These are phyloP conservation scores for Rhea americana DNA, from an alignment of 2,113 vertebrate species.

Conservation along the genomic window DNA sequence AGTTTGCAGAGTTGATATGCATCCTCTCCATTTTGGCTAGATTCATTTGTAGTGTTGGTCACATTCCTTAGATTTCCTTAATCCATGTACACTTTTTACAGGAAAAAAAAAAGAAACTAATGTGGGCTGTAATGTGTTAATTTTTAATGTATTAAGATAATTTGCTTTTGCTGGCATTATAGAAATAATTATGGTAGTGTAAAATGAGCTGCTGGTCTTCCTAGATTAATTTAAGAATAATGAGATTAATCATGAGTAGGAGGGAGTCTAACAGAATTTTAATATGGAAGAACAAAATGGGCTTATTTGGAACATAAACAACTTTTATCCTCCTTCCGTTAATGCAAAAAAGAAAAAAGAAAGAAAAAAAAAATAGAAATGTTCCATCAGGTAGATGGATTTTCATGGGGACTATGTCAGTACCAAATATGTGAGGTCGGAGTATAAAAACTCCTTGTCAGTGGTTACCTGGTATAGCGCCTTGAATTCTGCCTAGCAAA, in stretches of 20 bases:
- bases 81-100: background rate
- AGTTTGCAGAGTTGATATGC: background rate
- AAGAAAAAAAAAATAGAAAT: background rate
- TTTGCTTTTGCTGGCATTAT: constrained; percentile 17
- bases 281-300: background rate
- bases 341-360: background rate
- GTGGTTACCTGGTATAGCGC: background rate
- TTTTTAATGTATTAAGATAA: constrained; percentile 33
- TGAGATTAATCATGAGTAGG: constrained; percentile 12
- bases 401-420: background rate
- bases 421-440: background rate
- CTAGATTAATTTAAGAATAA: constrained; percentile 28
- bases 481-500: background rate
- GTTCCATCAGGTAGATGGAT: background rate
- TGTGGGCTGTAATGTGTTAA: background rate
- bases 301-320: background rate
- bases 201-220: constrained; percentile 32
- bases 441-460: background rate
- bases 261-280: background rate
- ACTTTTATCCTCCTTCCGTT: background rate
- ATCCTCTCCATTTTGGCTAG: background rate
- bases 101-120: background rate
- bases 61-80: background rate
- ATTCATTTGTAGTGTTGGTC: background rate
- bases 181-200: constrained; percentile 3